These are phyloP conservation scores for Suillia variegata DNA, from an alignment of 2,888 invertebrate species.

Conservation along the genomic window DNA sequence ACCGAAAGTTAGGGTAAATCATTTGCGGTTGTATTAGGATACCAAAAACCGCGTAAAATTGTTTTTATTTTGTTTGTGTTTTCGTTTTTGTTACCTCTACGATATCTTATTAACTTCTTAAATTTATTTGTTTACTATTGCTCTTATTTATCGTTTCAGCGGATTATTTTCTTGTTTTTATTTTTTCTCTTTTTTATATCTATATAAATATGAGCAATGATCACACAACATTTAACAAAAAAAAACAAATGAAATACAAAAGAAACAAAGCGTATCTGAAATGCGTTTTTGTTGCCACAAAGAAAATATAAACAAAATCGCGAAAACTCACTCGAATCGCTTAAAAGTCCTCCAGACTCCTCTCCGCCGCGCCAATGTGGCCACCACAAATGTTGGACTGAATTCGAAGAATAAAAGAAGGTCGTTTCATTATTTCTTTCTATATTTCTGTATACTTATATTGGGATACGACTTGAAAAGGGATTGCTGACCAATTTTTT, in stretches of 20 bases:
- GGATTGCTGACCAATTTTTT: too few species aligned
- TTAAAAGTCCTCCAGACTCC: too few species aligned
- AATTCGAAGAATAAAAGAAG: slow-evolving; percentile 39
- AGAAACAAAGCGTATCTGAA: slow-evolving; percentile 19
- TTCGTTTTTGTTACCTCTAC: slow-evolving; percentile 20
- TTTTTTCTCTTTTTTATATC: slow-evolving; percentile 51
- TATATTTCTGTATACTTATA: slow-evolving; percentile 27
- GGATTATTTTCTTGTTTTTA: slow-evolving; percentile 54
- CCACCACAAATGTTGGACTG: slow-evolving; percentile 9
- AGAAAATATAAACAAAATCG: too few species aligned
- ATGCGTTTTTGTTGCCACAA: slow-evolving; percentile 2
- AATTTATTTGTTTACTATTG: slow-evolving; percentile 51
- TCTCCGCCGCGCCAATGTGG: too few species aligned
- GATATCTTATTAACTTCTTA: slow-evolving; percentile 23
- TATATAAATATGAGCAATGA: slow-evolving; percentile 47
- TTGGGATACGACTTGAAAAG: too few species aligned
- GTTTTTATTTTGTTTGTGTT: too few species aligned
- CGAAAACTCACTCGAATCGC: too few species aligned
- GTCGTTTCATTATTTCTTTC: slow-evolving; percentile 51
- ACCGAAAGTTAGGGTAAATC: too few species aligned
- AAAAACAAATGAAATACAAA: too few species aligned
- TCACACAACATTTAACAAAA: too few species aligned
- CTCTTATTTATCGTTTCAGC: slow-evolving; percentile 60
- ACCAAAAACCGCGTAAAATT: too few species aligned
- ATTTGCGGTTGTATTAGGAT: too few species aligned